phyloP scores from a whole-genome alignment of 2,888 invertebrate genomes.

The Buathra laborator region DNA sequence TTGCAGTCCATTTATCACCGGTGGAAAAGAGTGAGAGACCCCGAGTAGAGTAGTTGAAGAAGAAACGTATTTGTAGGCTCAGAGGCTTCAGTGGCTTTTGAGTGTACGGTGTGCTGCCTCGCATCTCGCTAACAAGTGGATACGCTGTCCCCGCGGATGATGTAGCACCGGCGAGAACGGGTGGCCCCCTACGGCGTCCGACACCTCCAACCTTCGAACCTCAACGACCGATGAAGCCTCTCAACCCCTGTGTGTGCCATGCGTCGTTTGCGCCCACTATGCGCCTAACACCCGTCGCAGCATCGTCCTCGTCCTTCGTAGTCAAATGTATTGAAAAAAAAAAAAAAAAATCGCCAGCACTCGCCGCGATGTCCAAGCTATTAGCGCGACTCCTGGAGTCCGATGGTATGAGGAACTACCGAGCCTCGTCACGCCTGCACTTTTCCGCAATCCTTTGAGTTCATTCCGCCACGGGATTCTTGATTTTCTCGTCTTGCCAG shows the following conservation, averaged over 20 bases:
- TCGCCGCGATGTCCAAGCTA: constrained; percentile 15
- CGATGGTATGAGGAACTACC: constrained; percentile 15
- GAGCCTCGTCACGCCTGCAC: not conserved
- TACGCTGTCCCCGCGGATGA: constrained; percentile 84
- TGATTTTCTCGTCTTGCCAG: constrained; percentile 19
- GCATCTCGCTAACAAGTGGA: constrained; percentile 83
- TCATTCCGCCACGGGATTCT: not conserved
- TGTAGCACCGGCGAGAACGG: constrained; percentile 82
- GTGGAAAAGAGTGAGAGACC: constrained; percentile 41
- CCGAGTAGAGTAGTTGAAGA: constrained; percentile 49
- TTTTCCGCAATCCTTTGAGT: constrained; percentile 22
- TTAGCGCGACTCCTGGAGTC: constrained; percentile 7
- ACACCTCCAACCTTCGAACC: constrained; percentile 84
- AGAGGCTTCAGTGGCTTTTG: constrained; percentile 77
- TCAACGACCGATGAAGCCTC: constrained; percentile 68
- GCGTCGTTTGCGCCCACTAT: constrained; percentile 45
- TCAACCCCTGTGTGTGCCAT: constrained; percentile 52
- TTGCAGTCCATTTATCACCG: constrained; percentile 84
- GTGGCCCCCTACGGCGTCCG: constrained; percentile 83
- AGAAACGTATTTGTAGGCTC: constrained; percentile 82
- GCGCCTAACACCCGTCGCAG: constrained; percentile 3
- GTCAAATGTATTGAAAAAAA: constrained; percentile 32
- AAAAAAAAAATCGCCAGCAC: not conserved
- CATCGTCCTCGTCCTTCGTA: constrained; percentile 14
- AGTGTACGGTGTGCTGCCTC: constrained; percentile 71